These are phyloP conservation scores for Callyntrura guangdongensis DNA, from an alignment of 2,888 invertebrate species.

Conservation along the genomic window DNA sequence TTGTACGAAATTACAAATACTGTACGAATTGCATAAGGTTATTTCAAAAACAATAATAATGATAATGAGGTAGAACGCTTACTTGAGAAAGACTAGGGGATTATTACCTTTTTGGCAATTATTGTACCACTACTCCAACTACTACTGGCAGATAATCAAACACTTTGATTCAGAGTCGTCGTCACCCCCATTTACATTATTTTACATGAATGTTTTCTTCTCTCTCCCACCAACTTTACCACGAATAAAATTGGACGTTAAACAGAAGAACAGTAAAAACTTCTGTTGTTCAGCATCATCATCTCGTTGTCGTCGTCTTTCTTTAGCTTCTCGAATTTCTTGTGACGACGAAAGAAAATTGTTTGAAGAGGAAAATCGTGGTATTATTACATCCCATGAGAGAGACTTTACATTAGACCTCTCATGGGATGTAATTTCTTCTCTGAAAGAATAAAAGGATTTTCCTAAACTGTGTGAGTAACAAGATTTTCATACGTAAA, in stretches of 20 bases:
- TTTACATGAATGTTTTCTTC: constrained; percentile 38
- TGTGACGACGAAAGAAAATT: background rate
- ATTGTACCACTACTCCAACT: no score
- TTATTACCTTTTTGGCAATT: constrained; percentile 28
- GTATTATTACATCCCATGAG: constrained; percentile 61
- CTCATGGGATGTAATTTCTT: constrained; percentile 18
- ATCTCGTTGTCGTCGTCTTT: constrained; percentile 13
- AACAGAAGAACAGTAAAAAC: constrained; percentile 50
- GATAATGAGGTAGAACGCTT: constrained; percentile 11
- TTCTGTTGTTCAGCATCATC: constrained; percentile 10
- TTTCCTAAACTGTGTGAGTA: constrained; percentile 15
- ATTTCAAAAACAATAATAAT: background rate
- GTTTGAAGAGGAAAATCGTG: constrained; percentile 57
- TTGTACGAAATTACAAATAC: constrained; percentile 25
- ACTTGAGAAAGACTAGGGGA: background rate
- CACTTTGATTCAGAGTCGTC: constrained; percentile 42
- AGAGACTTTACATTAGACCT: constrained; percentile 5
- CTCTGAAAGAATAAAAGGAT: constrained; percentile 29
- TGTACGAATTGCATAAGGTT: constrained; percentile 9
- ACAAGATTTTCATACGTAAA: constrained; percentile 47
- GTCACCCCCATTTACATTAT: constrained; percentile 35
- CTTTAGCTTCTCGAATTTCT: constrained; percentile 23
- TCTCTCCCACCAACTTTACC: no score
- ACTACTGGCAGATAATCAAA: constrained; percentile 24
- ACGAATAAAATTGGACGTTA: constrained; percentile 52